A percentile compares a stretch with the other conserved stretches of the same genome.
These are phyloP conservation scores for Actenoides hombroni DNA, from an alignment of 2,113 vertebrate genomes.

Conservation along the genomic window DNA sequence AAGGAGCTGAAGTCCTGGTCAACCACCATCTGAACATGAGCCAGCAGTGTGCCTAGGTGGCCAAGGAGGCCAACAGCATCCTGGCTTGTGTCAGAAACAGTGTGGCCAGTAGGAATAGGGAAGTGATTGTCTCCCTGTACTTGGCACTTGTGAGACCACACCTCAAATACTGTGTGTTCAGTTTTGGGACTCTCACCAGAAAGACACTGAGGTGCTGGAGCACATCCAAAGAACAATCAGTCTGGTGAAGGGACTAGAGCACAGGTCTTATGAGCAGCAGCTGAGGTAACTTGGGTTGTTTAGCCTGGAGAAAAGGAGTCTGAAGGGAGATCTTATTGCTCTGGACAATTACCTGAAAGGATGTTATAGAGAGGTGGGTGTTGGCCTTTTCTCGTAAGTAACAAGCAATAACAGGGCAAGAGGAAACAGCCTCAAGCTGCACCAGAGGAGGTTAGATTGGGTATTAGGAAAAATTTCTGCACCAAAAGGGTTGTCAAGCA, in stretches of 20 bases:
- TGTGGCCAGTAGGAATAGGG: not conserved
- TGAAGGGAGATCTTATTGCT: not conserved
- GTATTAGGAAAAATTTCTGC: not conserved
- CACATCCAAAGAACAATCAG: fast-evolving
- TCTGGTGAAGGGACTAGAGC: not conserved
- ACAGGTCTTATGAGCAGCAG: not conserved
- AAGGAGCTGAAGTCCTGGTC: not conserved
- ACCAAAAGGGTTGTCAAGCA: not conserved
- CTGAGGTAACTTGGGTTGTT: not conserved
- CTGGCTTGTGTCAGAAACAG: not conserved
- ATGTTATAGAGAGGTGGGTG: not conserved
- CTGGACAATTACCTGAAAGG: not conserved
- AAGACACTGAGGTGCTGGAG: not conserved
- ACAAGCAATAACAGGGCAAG: not conserved
- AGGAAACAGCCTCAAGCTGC: not conserved
- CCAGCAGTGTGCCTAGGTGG: not conserved
- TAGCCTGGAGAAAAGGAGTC: not conserved
- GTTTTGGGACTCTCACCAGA: not conserved
- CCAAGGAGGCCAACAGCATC: not conserved
- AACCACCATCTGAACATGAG: not conserved
- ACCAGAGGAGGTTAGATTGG: not conserved
- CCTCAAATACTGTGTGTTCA: not conserved
- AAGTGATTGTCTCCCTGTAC: fast-evolving
- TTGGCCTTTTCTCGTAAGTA: fast-evolving
- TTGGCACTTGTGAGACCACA: not conserved